These are phyloP conservation scores for Thaleichthys pacificus DNA, from an alignment of 2,797 vertebrate species.

Conservation along the genomic window DNA sequence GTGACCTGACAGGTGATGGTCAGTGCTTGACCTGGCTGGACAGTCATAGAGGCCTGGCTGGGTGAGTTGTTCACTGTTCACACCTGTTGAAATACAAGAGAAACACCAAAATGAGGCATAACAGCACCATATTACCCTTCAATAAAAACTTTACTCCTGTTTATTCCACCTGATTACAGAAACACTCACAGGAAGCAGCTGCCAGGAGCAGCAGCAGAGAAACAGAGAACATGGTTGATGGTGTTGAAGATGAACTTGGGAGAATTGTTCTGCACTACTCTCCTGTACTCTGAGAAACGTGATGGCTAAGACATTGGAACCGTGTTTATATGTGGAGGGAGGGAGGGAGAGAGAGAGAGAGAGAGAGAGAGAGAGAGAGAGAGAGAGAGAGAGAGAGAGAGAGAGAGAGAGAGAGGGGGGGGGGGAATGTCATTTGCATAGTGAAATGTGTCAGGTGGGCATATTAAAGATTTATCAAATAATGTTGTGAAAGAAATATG, in stretches of 20 bases:
- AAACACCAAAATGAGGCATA: neutral
- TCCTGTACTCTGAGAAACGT: neutral
- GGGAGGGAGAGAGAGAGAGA: no score
- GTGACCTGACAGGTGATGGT: slow-evolving; percentile 41
- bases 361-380: no score
- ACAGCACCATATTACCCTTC: neutral
- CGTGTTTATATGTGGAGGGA: neutral
- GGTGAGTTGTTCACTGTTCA: slow-evolving; percentile 28
- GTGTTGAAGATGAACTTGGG: slow-evolving; percentile 4
- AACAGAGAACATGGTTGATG: slow-evolving; percentile 40
- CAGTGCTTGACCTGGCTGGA: slow-evolving; percentile 43
- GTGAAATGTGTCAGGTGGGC: no score
- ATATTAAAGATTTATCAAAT: no score
- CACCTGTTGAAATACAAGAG: slow-evolving; percentile 24
- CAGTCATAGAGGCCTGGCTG: slow-evolving; percentile 42
- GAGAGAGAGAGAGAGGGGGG: no score
- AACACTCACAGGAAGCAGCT: slow-evolving; percentile 34
- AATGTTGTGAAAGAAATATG: no score
- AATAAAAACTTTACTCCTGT: neutral
- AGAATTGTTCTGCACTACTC: slow-evolving; percentile 8
- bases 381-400: no score
- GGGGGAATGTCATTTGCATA: no score
- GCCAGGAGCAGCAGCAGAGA: slow-evolving; percentile 46
- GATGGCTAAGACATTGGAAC: neutral
- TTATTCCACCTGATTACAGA: neutral